Evolutionary conservation across 1,140 invertebrate genomes (phyloP), one percentile per base, ranked within the genome.

Genomic region (Lamellibrachia luymesi): DNA sequence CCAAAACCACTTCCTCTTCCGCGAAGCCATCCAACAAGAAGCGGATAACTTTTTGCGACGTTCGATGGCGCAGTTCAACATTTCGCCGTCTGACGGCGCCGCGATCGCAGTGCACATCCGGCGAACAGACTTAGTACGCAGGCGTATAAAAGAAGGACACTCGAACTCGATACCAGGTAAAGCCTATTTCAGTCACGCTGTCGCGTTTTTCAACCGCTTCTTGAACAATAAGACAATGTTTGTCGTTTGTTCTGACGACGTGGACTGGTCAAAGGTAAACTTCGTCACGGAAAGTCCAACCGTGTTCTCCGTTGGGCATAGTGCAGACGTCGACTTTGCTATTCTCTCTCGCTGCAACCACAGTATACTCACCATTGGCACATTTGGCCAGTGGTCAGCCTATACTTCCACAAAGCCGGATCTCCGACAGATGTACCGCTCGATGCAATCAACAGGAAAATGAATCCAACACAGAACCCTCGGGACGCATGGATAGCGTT

Each of bases 311-410:
- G 64, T 80, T 2, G 64, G 64, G 64, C 93, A 92, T 10, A 92
- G 91, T 2, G 91, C 93, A 2, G 91, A 91, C 4, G 95, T 97
- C 94, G 97, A 97, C 95, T 95, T 97, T 93, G 97, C 97, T 27
- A 96, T 97, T 80, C 96, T 97, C 94, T 96, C 97, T 25, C 95
- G 96, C 5, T 94, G 94, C 64, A 94, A 94, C 17, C 94, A 94
- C 64, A 94, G 56, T 56, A 94, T 94, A n/a, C 92, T 94, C 10
- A 92, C 94, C 56, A 90, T 90, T 17, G 94, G 94, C 7, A 93
- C 94, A 13, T 94, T 94, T 89, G 94, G 94, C 17, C 94, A 94
- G 94, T 94, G 94, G 94, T 94, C 93, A 13, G 94, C 94, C 17
- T 94, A 93, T 50, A 89, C 27, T 94, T 94, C 90, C 93, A 93